A percentile compares a stretch with the other conserved stretches of the same genome.
Conservation (phyloP, 2,888 invertebrate genomes). For the Aporophyla lueneburgensis region DNA sequence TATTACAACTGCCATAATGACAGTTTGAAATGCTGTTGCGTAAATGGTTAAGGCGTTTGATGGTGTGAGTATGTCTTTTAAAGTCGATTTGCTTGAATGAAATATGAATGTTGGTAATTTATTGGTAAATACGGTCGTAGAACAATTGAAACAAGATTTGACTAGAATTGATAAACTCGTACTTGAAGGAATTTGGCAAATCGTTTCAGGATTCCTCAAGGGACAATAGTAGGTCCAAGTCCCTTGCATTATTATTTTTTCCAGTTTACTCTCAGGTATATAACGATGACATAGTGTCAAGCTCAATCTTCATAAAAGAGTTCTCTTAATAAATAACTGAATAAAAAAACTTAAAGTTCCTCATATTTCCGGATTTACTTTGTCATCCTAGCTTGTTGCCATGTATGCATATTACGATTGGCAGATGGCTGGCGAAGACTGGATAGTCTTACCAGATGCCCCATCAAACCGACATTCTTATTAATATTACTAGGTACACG, state of each 20-base stretch:
- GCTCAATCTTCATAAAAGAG: background rate
- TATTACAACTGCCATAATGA: constrained; percentile 57
- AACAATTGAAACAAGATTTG: background rate
- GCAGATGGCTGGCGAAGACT: too few species aligned
- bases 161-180: background rate
- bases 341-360: background rate
- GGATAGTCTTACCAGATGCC: constrained; percentile 7
- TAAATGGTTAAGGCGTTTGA: constrained; percentile 46
- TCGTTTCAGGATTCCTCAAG: background rate
- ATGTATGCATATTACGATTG: background rate
- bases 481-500: constrained; percentile 11
- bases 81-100: background rate
- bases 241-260: background rate
- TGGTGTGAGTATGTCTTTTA: constrained; percentile 14
- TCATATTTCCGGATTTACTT: background rate
- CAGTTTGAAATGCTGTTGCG: constrained; percentile 56
- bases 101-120: background rate
- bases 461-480: background rate
- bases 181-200: background rate
- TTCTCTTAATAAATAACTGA: background rate
- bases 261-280: too few species aligned
- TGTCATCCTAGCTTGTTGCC: background rate
- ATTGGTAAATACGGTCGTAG: background rate
- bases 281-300: too few species aligned
- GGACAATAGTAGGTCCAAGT: constrained; percentile 2